A percentile compares a stretch with the other conserved stretches of the same genome.
These are phyloP conservation scores for Diarsia dahlii DNA, from an alignment of 2,888 invertebrate genomes.

Conservation along the genomic window DNA sequence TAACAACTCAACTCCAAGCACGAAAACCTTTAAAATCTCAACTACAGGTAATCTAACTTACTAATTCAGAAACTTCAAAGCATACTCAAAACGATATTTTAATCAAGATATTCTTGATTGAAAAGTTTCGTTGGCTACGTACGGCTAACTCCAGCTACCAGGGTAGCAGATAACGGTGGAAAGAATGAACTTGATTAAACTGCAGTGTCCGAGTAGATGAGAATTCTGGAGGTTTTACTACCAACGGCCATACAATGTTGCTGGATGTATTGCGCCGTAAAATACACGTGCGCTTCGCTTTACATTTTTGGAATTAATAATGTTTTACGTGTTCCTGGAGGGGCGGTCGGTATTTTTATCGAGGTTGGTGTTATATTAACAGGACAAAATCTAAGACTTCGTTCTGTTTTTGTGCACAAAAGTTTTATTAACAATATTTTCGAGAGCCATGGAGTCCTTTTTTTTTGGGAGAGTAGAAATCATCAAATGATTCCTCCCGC, in stretches of 20 bases:
- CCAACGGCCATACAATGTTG: conserved; percentile 58
- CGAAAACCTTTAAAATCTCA: not conserved
- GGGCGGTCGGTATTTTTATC: conserved; percentile 6
- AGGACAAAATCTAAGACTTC: not conserved
- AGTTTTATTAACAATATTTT: too few relatives aligned
- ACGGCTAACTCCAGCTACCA: conserved; percentile 69
- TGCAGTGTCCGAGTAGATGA: conserved; percentile 71
- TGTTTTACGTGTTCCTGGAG: conserved; percentile 31
- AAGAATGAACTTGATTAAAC: conserved; percentile 79
- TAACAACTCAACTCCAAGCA: not conserved
- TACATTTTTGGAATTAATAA: conserved; percentile 56
- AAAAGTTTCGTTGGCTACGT: conserved; percentile 70
- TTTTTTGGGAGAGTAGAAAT: too few relatives aligned
- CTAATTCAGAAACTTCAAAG: conserved; percentile 67
- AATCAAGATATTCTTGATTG: conserved; percentile 66
- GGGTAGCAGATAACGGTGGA: conserved; percentile 70
- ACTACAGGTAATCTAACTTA: too few relatives aligned
- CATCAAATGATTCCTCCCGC: too few relatives aligned
- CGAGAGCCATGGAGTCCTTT: too few relatives aligned
- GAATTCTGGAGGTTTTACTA: conserved; percentile 68
- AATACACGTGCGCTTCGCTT: conserved; percentile 55
- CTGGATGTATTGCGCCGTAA: conserved; percentile 57
- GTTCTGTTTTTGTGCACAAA: not conserved
- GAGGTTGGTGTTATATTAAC: conserved; percentile 1
- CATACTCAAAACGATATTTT: conserved; percentile 58